These are phyloP conservation scores for Brachionus sp. DNA, from an alignment of 1,140 invertebrate species.

Conservation along the genomic window DNA sequence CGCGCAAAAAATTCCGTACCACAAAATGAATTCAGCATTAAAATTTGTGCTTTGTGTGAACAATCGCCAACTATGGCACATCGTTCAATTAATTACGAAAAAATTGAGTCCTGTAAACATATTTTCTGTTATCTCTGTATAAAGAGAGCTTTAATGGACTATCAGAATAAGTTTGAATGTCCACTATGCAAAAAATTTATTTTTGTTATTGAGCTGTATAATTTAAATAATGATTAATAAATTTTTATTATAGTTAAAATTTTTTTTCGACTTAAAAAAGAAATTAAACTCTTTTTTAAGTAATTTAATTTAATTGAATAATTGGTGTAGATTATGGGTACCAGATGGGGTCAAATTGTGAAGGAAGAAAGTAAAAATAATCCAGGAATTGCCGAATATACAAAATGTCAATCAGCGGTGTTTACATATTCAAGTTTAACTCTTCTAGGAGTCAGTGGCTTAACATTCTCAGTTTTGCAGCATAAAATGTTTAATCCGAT, in stretches of 20 bases:
- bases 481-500: slow-evolving; percentile 41
- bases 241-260: background rate
- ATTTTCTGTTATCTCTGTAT: slow-evolving; percentile 28
- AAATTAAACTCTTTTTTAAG: slow-evolving; percentile 16
- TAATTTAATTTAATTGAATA: background rate
- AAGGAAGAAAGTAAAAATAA: slow-evolving; percentile 30
- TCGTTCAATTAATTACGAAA: background rate
- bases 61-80: background rate
- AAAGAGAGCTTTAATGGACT: background rate
- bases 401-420: slow-evolving; percentile 38
- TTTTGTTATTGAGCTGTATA: background rate
- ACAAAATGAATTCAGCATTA: background rate
- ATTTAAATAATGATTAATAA: background rate
- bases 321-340: slow-evolving; percentile 30
- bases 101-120: slow-evolving; percentile 1
- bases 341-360: slow-evolving; percentile 40
- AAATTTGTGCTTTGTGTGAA: slow-evolving; percentile 19
- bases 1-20: background rate
- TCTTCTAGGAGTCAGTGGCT: slow-evolving; percentile 14
- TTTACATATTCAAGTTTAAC: slow-evolving; percentile 42
- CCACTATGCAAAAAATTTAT: slow-evolving; percentile 16
- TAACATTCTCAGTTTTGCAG: slow-evolving; percentile 15
- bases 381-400: slow-evolving; percentile 33
- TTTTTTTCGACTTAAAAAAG: slow-evolving; percentile 24
- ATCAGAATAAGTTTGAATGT: background rate